Base-by-base conservation (phyloP, 2,888 invertebrate species). In the Eurois occulta region DNA sequence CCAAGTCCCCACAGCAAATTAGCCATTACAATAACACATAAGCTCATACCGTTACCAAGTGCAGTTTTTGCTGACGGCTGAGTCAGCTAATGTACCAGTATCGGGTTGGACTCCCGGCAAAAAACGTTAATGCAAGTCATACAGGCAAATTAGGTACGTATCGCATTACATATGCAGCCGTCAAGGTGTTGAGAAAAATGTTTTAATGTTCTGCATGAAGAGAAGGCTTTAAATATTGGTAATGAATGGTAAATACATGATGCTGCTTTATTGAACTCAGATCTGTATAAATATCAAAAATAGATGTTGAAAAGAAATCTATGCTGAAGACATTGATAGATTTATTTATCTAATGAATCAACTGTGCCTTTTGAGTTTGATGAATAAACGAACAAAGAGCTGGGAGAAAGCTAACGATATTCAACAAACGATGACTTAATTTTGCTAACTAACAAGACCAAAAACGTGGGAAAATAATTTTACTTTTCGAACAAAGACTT, bases 31-130 rank as follows among this genome's bases (percentile, higher is more conserved):
- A 80, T 72, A 75, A 73, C 70, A 83, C 41, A 72, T 46, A 41
- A 46, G 67, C 11, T 77, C 73, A 73, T 73, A 76, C 80, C 81
- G 81, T 81, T 80, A 72, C 83, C 60, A 38, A 83, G 74, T 88
- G 89, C 84, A 84, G 83, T 85, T 86, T 85, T 87, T 85, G 86
- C 84, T 84, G 81, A 80, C 74, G 52, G 76, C 91, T 92, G 93
- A 93, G 88, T 94, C 94, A 94, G 92, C 92, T 93, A 94, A 94
- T 93, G 92, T 87, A 78, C 74, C 46, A 81, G 91, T 91, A 88
- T 92, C 91, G 64, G 83, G 89, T 92, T 92, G 78, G 83, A 86
- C 65, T 75, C 78, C 83, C 81, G 55, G 83, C 87, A 90, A 92
- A 93, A 91, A 92, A 91, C 79, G 82, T 80, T 87, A 90, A 91